Base-by-base conservation (phyloP, 2,797 vertebrate genomes). In the Smutsia temminckii region DNA sequence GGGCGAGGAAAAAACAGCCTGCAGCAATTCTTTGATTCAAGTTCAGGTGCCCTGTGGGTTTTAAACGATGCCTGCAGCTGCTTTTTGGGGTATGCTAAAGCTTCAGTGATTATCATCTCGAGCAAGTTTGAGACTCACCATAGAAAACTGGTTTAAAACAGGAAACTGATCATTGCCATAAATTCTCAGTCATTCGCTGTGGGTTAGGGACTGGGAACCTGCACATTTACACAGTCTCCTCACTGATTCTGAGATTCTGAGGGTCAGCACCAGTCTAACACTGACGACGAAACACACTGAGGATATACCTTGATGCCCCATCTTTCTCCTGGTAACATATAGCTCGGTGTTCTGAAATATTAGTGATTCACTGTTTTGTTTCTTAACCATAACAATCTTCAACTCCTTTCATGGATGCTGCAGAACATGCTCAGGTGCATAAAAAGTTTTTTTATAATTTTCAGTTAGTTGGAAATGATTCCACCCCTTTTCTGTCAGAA, bases 21-120 rank as follows among this genome's bases (percentile, higher is more conserved):
- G 18, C 18, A 66, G 77, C 72, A 53, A 81, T 91, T 89, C 80
- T 96, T 92, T 96, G 97, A 90, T 96, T 96, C 92, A 64, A 59
- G 85, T 96, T 97, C 77, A 96, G 90, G 78, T 95, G 49, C 88
- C 66, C 81, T 84, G 88, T 89, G 95, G 69, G 34, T 91, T 90
- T 94, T 88, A 85, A 93, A 46, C 72, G 75, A 95, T 93, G 81
- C 85, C 90, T 86, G 42, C 64, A 86, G 93, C 88, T 83, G 37
- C 18, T 78, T 18, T 91, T 91, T 95, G n/a, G 64, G 51, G 34
- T 91, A 20, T 84, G 40, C 51, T 37, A 46, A 88, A 74, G 34
- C 66, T 77, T 79, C 87, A 32, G 6, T 87, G 55, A 55, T 69
- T 59, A 49, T 78, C 66, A 49, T 79, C 57, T 90, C 51, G 37